Base-by-base conservation (phyloP, 2,888 invertebrate genomes). In the Microplitis manilae region DNA sequence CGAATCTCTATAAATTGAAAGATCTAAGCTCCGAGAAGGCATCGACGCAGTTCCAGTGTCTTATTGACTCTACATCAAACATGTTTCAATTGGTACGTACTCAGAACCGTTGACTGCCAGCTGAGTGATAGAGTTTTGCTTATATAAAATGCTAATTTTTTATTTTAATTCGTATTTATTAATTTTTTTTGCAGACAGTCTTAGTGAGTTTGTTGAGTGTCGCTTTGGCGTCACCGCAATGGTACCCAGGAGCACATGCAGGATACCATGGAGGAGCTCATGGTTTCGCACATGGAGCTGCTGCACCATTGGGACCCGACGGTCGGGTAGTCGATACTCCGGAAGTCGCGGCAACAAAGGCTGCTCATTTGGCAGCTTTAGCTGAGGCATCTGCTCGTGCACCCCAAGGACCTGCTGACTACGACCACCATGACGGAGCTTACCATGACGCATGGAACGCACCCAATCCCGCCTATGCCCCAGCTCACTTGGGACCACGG, bases 371-470 rank as follows among this genome's bases (percentile, higher is more conserved):
- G 40, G 83, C 85, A 1, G 87, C 88, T 6, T 77, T 90, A 59
- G 89, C 89, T 41, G 89, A 89, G 9, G 89, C 89, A 0, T 86
- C 87, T 13, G 87, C 89, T n/a, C 86, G 88, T 1, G 89, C 87
- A 1, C 88, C 89, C 1, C 85, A 85, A 39, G 81, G 81, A 40
- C 78, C 84, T 20, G 83, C 80, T 39, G 81, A 79, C 61, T 87
- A 87, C 68, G 83, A 9, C 69, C 85, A 6, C 85, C 84, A 30
- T 85, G 84, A 85, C 86, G 79, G 76, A 8, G 50, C 77, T 8
- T 77, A 61, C 60, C 64, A 77, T 41, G 69, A 41, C 17, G 73
- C 62, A 38, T 77, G 50, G 41, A 68, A 69, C 60, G 73, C 69
- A 60, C 64, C 68, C 30, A 65, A 59, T 60, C 73, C 41, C 59